These are phyloP conservation scores for Helicolenus hilgendorfi DNA, from an alignment of 2,797 vertebrate genomes.

Conservation along the genomic window DNA sequence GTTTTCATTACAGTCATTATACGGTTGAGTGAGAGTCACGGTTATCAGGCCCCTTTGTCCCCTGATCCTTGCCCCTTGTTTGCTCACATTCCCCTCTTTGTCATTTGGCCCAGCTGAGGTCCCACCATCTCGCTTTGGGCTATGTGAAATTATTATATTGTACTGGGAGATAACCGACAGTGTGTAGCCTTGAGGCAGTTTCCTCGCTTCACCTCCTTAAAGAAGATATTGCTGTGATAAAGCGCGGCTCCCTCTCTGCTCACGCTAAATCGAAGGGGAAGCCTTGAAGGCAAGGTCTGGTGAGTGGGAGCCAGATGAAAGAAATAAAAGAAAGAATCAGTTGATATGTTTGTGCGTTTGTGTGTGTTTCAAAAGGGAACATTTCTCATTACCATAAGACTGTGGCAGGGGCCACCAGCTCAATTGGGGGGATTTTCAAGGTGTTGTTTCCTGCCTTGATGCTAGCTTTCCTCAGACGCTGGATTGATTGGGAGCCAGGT, in stretches of 20 bases:
- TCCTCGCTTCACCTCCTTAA: constrained; percentile 84
- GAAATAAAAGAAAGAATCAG: constrained; percentile 61
- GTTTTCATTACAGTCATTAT: constrained; percentile 71
- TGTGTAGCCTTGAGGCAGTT: constrained; percentile 86
- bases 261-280: constrained; percentile 74
- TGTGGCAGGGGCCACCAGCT: constrained; percentile 47
- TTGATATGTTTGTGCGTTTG: constrained; percentile 74
- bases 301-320: constrained; percentile 81
- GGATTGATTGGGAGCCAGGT: constrained; percentile 57
- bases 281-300: constrained; percentile 83
- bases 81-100: constrained; percentile 75
- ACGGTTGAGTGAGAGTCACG: constrained; percentile 54
- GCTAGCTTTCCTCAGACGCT: constrained; percentile 34
- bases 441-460: constrained; percentile 49
- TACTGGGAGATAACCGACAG: constrained; percentile 85
- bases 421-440: constrained; percentile 23
- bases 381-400: constrained; percentile 63
- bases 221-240: constrained; percentile 87
- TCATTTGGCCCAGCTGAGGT: constrained; percentile 78
- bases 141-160: constrained; percentile 86
- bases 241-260: constrained; percentile 72
- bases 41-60: constrained; percentile 63
- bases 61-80: constrained; percentile 68
- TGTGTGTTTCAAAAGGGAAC: constrained; percentile 56
- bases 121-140: constrained; percentile 77